These are phyloP conservation scores for Eristalinus aeneus DNA, from an alignment of 2,888 invertebrate genomes.

Conservation along the genomic window DNA sequence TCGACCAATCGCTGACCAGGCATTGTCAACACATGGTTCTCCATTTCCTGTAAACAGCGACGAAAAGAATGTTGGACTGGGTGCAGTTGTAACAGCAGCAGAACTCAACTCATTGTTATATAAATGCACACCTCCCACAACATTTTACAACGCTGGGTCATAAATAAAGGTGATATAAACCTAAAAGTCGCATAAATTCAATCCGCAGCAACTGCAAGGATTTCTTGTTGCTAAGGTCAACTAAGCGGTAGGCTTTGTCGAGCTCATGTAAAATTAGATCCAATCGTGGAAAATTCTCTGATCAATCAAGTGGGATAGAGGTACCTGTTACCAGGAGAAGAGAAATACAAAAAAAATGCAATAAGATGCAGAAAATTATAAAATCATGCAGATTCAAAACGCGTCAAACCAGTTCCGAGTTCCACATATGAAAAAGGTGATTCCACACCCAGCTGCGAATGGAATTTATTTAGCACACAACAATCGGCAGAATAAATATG, in stretches of 20 bases:
- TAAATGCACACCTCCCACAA: not conserved
- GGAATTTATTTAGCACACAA: not conserved
- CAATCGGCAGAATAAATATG: not conserved
- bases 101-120: not conserved
- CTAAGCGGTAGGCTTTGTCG: not conserved
- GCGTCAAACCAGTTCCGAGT: not conserved
- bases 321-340: not conserved
- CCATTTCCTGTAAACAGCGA: not conserved
- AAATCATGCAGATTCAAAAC: constrained; percentile 3
- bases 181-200: not conserved
- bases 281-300: not conserved
- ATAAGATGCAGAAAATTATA: constrained; percentile 3
- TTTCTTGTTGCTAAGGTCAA: not conserved
- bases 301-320: not conserved
- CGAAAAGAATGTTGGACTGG: not conserved
- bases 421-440: not conserved
- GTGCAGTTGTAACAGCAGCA: not conserved
- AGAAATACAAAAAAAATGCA: not conserved
- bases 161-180: constrained; percentile 4
- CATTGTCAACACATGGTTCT: not conserved
- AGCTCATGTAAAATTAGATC: not conserved
- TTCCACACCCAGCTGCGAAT: not conserved
- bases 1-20: not conserved
- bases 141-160: not conserved
- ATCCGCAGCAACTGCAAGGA: constrained; percentile 3